Evolutionary conservation across 2,797 vertebrate species (phyloP), one percentile per base, ranked within the genome.

Genomic region (Sebastes trivittatus): DNA sequence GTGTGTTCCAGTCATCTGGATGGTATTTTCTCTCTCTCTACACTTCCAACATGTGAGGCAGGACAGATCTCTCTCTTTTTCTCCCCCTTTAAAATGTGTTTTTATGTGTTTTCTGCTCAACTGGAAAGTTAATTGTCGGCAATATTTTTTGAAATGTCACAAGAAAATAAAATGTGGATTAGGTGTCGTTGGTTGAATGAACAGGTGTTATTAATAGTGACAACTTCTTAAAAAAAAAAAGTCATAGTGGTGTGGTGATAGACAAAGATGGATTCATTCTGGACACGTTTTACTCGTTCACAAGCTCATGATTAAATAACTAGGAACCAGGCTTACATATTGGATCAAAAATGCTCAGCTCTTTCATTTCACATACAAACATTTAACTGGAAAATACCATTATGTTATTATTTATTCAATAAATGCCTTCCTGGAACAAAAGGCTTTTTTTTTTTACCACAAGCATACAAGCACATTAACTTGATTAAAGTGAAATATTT

Each of bases 1-100:
- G 49, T 22, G 29, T 46, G 23, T 76, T 84, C 61, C 70, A 87
- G 54, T 80, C 61, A 68, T 72, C 72, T 52, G 18, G 34, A 64
- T 66, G 54, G 23, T 23, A 52, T 73, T 79, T 79, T 63, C 69
- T 52, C 42, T 54, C 52, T 61, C 5, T 61, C 5, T 11, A 22
- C 22, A 49, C 49, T 38, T 11, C 7, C 18, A 2, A 58, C 69
- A 18, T 42, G 16, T 38, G 20, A 64, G 60, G 32, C 29, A 58
- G 5, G 1, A 70, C 59, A 60, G 4, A 74, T n/a, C 10, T 29
- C 11, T 64, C 55, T 23, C 20, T 54, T 18, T n/a, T n/a, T 34
- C 20, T 6, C 6, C 36, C 69, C 11, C 36, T 49, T 22, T 23
- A 25, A 54, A 64, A 29, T 36, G 7, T 11, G 2, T 78, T 18